phyloP scores from a whole-genome alignment of 2,797 vertebrate genomes.

The Aselliscus stoliczkanus region DNA sequence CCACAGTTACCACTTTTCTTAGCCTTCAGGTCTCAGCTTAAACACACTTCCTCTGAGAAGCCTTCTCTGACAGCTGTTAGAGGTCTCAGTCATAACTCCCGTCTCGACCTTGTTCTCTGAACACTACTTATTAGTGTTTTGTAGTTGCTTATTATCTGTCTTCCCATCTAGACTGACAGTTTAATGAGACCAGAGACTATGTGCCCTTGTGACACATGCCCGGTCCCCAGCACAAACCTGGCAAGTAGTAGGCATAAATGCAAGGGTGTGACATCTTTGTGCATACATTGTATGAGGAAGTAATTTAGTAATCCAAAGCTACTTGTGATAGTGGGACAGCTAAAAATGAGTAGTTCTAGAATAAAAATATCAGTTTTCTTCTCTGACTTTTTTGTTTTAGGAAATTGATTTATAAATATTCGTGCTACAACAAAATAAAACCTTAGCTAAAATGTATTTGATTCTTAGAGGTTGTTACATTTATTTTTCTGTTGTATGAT shows the following conservation, averaged over 20 bases:
- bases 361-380: neutral
- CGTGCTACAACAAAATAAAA: neutral
- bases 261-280: neutral
- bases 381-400: neutral
- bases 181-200: neutral
- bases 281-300: neutral
- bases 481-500: neutral
- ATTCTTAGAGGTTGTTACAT: neutral
- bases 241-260: neutral
- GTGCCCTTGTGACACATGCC: neutral
- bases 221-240: neutral
- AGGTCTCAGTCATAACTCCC: neutral
- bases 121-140: neutral
- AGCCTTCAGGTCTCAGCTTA: neutral
- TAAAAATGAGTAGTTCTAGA: neutral
- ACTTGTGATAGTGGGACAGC: neutral
- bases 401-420: neutral
- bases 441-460: neutral
- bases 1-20: neutral
- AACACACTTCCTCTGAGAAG: neutral
- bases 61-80: neutral
- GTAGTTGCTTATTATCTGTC: neutral
- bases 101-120: neutral
- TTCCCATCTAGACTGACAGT: neutral
- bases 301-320: constrained; percentile 12